Percentiles rank a stretch among this genome's conserved stretches.
phyloP scores from a whole-genome alignment of 2,797 vertebrate species.

The Karalla daura region DNA sequence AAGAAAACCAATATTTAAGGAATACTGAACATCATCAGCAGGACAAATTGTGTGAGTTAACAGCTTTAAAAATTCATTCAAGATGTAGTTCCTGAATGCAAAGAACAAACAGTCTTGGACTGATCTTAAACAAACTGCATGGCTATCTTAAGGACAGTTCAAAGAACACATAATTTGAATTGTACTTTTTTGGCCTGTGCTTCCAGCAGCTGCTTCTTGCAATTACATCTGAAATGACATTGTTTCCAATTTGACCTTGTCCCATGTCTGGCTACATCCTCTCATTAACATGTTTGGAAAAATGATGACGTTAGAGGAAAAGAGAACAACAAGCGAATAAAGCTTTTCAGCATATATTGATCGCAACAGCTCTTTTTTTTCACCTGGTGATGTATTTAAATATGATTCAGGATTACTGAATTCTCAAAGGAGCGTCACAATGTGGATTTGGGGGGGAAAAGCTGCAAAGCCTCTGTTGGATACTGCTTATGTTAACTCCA shows the following conservation, averaged over 20 bases:
- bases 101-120: too few species aligned
- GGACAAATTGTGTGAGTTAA: too few species aligned
- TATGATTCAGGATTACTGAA: slow-evolving; percentile 8
- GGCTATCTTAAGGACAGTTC: background rate
- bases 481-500: background rate
- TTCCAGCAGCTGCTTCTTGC: background rate
- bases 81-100: too few species aligned
- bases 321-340: background rate
- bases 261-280: background rate
- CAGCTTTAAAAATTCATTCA: too few species aligned
- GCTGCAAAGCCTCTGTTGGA: background rate
- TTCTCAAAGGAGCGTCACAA: slow-evolving; percentile 2
- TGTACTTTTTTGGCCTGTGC: background rate
- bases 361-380: background rate
- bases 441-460: background rate
- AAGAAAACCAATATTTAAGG: too few species aligned
- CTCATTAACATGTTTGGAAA: slow-evolving; percentile 6
- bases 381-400: background rate
- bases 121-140: too few species aligned
- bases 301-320: background rate
- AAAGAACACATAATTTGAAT: background rate
- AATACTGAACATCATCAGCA: too few species aligned
- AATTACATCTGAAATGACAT: background rate
- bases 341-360: slow-evolving; percentile 10
- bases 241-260: background rate